Evolutionary conservation across 2,113 vertebrate genomes (phyloP), one percentile per base, ranked within the genome.

Genomic region (Corythaixoides concolor): DNA sequence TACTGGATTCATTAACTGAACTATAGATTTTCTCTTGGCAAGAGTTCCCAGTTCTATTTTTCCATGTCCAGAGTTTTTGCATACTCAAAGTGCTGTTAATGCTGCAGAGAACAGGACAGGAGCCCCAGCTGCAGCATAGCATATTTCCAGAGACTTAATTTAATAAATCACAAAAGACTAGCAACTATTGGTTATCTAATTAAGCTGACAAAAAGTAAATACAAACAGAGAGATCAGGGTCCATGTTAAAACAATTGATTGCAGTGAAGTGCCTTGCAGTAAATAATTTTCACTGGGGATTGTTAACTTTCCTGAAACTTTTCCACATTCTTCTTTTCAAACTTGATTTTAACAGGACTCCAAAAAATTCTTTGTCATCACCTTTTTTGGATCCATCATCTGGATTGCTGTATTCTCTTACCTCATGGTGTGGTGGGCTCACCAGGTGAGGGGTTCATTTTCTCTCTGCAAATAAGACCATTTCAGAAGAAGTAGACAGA

Each of bases 371-470:
- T 99, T 99, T 95, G 98, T 95, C 53, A 22, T 98, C 83, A 99
- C 99, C 1, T 99, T 99, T 93, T 97, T 99, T 74, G 99, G 99
- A 87, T 99, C 99, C 62, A 99, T 99, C 93, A 5, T 98, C 62
- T 99, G 99, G 99, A 99, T 99, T 89, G 99, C 97, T 70, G 88
- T 97, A 15, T 99, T 99, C 96, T 99, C 99, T 55, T 99, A 99
- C 95, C 98, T 99, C 87, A 99, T 99, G 99, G 99, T 99, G 96
- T 99, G 99, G 99, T 99, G 99, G 99, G 99, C 99, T 74, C 99
- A 99, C 98, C 99, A 99, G 99, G 99, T 99, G 89, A 98, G 98
- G 97, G 53, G 18, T 24, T 92, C 53, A 27, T 88, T 79, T 66
- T 95, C 76, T 85, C 45, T 66, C 83, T 86, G 64, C 56, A 55